Evolutionary conservation across 2,888 invertebrate genomes (phyloP).

Genomic region (Dascillus cervinus): DNA sequence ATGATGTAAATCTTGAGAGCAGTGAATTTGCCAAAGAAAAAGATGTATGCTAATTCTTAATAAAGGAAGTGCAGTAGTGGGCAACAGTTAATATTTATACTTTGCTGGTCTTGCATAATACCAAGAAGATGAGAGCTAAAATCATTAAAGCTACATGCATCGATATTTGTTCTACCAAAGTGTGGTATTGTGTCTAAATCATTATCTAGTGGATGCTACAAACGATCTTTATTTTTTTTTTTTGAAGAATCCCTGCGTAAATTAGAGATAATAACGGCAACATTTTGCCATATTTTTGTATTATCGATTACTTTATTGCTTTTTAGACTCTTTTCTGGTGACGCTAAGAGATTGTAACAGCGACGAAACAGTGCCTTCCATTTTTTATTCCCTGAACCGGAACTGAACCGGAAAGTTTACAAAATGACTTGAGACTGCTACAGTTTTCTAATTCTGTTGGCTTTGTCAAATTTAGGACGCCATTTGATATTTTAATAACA

Average conservation of each 20-base stretch:
- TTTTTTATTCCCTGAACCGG: constrained; percentile 67
- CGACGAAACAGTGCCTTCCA: constrained; percentile 75
- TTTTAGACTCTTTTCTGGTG: constrained; percentile 26
- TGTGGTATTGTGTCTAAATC: constrained; percentile 63
- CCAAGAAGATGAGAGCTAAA: no score
- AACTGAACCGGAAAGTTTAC: constrained; percentile 62
- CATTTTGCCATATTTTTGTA: constrained; percentile 82
- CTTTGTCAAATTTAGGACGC: constrained; percentile 39
- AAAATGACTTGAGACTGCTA: no score
- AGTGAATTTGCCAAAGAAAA: no score
- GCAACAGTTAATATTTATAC: no score
- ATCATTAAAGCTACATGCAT: constrained; percentile 50
- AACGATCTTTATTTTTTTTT: constrained; percentile 36
- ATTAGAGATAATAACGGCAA: constrained; percentile 60
- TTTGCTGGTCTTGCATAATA: no score
- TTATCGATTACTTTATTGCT: no score
- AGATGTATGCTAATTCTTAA: no score
- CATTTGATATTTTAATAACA: constrained; percentile 68
- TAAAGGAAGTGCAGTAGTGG: no score
- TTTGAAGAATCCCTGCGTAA: constrained; percentile 43
- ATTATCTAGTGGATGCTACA: no score
- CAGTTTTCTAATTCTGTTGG: no score
- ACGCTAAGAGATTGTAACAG: constrained; percentile 52
- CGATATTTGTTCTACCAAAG: constrained; percentile 54
- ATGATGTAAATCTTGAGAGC: no score